These are phyloP conservation scores for Hirtodrosophila cameraria DNA, from an alignment of 2,888 invertebrate species.

Conservation along the genomic window DNA sequence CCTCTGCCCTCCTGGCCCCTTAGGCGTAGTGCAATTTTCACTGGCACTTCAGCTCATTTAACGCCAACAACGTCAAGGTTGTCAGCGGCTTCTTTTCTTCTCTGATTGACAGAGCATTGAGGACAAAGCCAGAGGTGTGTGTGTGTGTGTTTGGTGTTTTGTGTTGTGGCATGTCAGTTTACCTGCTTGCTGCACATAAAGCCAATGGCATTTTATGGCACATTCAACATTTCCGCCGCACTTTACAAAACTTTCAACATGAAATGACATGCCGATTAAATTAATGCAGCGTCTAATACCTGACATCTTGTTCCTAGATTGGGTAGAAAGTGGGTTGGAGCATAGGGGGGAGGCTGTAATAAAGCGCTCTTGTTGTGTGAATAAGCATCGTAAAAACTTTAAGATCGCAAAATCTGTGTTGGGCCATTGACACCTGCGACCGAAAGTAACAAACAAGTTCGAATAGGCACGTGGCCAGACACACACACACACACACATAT, in stretches of 20 bases:
- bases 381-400: constrained; percentile 48
- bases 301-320: not conserved
- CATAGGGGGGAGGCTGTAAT: constrained; percentile 3
- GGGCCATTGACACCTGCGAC: constrained; percentile 46
- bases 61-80: constrained; percentile 36
- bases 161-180: not conserved
- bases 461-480: constrained; percentile 15
- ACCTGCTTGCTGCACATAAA: not conserved
- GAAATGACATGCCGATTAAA: constrained; percentile 74
- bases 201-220: constrained; percentile 50
- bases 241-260: constrained; percentile 66
- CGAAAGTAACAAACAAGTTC: not conserved
- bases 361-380: constrained; percentile 24
- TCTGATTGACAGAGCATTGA: constrained; percentile 49
- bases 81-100: constrained; percentile 25
- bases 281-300: constrained; percentile 59
- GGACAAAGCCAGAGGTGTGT: constrained; percentile 19
- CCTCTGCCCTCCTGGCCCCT: not conserved
- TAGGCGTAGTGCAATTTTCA: constrained; percentile 50
- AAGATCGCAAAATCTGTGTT: constrained; percentile 46
- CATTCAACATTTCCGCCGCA: constrained; percentile 7
- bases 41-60: constrained; percentile 59
- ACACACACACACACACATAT: too few relatives aligned
- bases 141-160: constrained; percentile 1
- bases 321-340: too few relatives aligned